Base-by-base conservation (phyloP, 2,888 invertebrate species). In the Cepaea hortensis region DNA sequence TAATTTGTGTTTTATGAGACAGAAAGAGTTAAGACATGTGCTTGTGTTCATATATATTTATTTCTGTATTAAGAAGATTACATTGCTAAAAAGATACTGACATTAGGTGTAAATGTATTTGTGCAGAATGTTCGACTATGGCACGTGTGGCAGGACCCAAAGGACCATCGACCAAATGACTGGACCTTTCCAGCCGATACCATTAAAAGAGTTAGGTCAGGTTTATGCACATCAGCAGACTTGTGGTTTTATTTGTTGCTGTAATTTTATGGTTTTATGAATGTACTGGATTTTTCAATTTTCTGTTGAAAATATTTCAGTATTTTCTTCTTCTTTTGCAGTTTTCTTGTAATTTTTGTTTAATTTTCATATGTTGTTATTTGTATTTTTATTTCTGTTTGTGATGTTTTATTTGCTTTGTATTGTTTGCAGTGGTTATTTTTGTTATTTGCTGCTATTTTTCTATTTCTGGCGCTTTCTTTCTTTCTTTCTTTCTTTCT, bases 161-260 rank as follows among this genome's bases (percentile, higher is more conserved):
- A 89, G 79, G 89, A 90, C 50, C 92, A 92, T 92, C 85, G 85
- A 4, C 84, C 87, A 48, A 85, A 86, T 86, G 97, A 98, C 88
- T 99, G 99, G 97, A 96, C 98, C 50, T 99, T 99, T 95, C 97
- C 97, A 0, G 97, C 98, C 0, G 96, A 97, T 88, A 96, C 97
- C 96, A 98, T 98, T 90, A 96, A 98, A 91, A 97, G 97, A 91
- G 97, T 98, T 90, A 97, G 96, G 96, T 96, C 93, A 68, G 82
- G 48, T 48, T 82, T 50, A 23, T 23, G 11, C 11, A 79, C 55
- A 55, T 6, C 55, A 55, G 11, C 11, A 55, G 6, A 11, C 55
- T 55, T 55, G 55, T 55, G 6, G 55, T 55, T 6, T 55, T 55
- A 9, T 11, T 55, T 11, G 7, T 55, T 55, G 20, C 68, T 68